Conservation (phyloP, 2,888 invertebrate species). For the Megamerina dolium region DNA sequence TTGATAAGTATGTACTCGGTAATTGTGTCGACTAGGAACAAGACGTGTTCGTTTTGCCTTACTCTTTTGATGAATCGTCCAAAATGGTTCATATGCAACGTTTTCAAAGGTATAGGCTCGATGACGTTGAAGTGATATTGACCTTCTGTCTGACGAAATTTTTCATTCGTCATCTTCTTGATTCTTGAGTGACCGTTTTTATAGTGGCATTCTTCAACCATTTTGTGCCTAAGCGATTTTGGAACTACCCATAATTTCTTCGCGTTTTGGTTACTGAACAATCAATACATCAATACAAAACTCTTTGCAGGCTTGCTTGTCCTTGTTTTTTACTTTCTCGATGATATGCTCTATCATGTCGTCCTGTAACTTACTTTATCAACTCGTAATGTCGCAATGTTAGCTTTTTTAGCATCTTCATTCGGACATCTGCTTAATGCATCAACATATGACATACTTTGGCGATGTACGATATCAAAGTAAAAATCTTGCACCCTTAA, state of each 20-base stretch:
- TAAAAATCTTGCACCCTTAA: constrained; percentile 18
- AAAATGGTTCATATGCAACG: background rate
- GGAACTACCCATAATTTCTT: background rate
- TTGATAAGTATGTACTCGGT: background rate
- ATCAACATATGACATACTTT: constrained; percentile 6
- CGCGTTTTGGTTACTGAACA: background rate
- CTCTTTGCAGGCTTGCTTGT: background rate
- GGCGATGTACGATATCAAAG: constrained; percentile 14
- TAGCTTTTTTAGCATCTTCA: background rate
- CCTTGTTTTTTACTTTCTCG: background rate
- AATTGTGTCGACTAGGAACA: background rate
- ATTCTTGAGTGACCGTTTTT: background rate
- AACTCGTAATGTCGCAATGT: background rate
- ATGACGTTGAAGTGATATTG: background rate
- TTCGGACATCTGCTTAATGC: constrained; percentile 1
- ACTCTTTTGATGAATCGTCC: background rate
- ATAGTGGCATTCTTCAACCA: background rate
- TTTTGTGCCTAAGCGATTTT: background rate
- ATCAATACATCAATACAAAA: background rate
- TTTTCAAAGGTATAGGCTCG: background rate
- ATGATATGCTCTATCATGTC: background rate
- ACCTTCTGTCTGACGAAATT: background rate
- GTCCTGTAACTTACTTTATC: background rate
- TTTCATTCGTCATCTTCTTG: background rate
- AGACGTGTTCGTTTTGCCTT: background rate